Percentiles rank a stretch among this genome's conserved stretches.
These are phyloP conservation scores for Phylloscopus trochilus DNA, from an alignment of 2,113 vertebrate genomes.

Conservation along the genomic window DNA sequence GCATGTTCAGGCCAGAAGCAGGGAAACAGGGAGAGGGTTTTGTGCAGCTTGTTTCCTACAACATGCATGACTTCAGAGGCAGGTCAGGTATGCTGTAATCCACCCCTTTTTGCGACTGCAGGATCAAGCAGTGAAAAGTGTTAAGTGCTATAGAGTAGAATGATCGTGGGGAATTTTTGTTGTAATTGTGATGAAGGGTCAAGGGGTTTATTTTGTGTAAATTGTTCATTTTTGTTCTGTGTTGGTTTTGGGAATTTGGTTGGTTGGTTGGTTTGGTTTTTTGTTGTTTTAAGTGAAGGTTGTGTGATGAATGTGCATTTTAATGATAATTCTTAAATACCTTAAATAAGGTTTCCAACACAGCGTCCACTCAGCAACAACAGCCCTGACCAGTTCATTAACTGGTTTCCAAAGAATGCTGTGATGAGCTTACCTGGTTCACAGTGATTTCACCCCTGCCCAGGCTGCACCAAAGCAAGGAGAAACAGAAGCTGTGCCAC, in stretches of 20 bases:
- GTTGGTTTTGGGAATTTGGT: background rate
- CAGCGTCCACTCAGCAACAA: background rate
- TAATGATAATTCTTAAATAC: background rate
- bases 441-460: background rate
- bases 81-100: background rate
- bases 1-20: background rate
- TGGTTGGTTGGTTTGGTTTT: background rate
- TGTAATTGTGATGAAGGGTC: background rate
- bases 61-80: background rate
- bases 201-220: background rate
- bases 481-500: background rate
- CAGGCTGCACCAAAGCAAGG: background rate
- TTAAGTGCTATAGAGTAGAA: background rate
- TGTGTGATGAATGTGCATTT: background rate
- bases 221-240: background rate
- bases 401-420: background rate
- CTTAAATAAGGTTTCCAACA: background rate
- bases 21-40: background rate
- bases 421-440: background rate
- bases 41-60: background rate
- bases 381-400: background rate
- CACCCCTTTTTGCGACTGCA: background rate
- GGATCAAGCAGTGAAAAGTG: too few species aligned
- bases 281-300: background rate
- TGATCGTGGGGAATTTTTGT: background rate